Evolutionary conservation across 2,797 vertebrate species (phyloP).

Genomic region (Aeoliscus strigatus): DNA sequence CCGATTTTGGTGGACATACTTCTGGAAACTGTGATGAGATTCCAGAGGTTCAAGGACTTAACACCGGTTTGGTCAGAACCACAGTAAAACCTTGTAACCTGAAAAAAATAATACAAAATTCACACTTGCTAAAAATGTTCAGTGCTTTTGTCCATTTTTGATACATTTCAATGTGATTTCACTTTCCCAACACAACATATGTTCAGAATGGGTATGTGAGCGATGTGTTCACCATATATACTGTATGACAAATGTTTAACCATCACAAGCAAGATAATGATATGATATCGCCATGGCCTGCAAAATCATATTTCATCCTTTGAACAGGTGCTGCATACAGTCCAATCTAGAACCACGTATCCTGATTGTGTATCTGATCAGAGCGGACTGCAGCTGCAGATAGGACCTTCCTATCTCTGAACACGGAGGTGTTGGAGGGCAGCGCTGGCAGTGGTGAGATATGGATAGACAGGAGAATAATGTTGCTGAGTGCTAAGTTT

Average conservation of each 20-base stretch:
- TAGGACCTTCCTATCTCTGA: conserved; percentile 49
- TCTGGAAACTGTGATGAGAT: too few species aligned
- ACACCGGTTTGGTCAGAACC: too few species aligned
- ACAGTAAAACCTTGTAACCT: too few species aligned
- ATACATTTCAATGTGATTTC: neutral
- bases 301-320: conserved; percentile 40
- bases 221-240: conserved; percentile 5
- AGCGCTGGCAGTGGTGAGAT: conserved; percentile 44
- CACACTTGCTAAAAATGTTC: too few species aligned
- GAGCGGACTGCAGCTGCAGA: conserved; percentile 25
- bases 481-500: conserved; percentile 55
- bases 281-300: conserved; percentile 27
- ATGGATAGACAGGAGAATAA: conserved; percentile 53
- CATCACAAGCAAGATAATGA: conserved; percentile 37
- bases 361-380: conserved; percentile 50
- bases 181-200: neutral
- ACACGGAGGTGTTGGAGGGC: conserved; percentile 52
- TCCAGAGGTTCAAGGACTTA: too few species aligned
- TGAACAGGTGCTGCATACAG: conserved; percentile 21
- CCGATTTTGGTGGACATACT: too few species aligned
- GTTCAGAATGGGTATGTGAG: neutral
- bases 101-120: too few species aligned
- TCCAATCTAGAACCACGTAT: conserved; percentile 36
- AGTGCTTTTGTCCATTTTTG: neutral
- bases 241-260: conserved; percentile 29